Evolutionary conservation across 2,797 vertebrate species (phyloP).

Genomic region (Enteromius mattozi): DNA sequence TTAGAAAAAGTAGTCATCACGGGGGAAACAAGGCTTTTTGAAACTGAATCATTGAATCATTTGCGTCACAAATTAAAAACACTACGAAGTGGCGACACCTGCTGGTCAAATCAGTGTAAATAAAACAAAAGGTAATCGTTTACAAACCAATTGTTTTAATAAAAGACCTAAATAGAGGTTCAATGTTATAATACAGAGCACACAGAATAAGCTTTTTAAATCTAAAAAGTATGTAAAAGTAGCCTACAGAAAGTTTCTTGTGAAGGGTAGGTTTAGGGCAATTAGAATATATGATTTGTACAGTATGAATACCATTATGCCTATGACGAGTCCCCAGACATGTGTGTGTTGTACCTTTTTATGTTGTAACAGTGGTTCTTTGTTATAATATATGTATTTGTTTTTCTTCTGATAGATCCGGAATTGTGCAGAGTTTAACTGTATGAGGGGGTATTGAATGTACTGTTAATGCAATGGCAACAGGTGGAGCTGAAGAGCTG

Average conservation of each 20-base stretch:
- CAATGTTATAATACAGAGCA: too few species aligned
- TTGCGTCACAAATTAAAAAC: too few species aligned
- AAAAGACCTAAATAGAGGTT: neutral
- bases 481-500: constrained; percentile 27
- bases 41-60: too few species aligned
- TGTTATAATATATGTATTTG: neutral
- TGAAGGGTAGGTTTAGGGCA: too few species aligned
- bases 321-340: too few species aligned
- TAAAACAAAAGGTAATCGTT: neutral
- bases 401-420: neutral
- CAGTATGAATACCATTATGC: too few species aligned
- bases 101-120: neutral
- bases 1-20: too few species aligned
- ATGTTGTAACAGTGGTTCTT: neutral
- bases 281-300: too few species aligned
- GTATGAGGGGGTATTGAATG: neutral
- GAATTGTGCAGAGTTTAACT: neutral
- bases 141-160: neutral
- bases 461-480: constrained; percentile 32
- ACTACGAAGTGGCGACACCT: neutral
- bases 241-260: too few species aligned
- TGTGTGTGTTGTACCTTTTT: neutral
- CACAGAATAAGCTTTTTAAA: too few species aligned
- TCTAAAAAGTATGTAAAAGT: too few species aligned
- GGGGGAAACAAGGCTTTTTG: too few species aligned